Conservation (phyloP, 2,797 vertebrate species). For the Sebastes trivittatus region DNA sequence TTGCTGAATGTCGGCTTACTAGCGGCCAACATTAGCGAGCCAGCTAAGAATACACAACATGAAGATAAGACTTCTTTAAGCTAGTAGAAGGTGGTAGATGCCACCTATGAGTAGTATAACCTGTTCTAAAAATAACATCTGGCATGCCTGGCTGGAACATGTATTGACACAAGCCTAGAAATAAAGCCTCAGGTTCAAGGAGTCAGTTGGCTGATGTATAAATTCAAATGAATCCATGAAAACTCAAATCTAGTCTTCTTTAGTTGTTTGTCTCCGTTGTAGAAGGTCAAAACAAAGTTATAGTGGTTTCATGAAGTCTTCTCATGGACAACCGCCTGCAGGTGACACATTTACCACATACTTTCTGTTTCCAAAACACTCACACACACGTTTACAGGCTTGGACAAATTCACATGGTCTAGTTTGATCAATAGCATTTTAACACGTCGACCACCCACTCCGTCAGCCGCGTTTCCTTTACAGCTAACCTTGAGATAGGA, state of each 20-base stretch:
- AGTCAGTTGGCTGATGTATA: not conserved
- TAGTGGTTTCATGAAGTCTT: not conserved
- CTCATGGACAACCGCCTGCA: not conserved
- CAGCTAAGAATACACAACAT: not conserved
- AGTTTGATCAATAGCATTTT: not conserved
- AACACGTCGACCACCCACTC: not conserved
- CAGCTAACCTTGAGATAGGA: not conserved
- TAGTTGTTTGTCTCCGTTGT: not conserved
- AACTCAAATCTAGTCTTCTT: not conserved
- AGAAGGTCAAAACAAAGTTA: not conserved
- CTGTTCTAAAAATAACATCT: slow-evolving; percentile 8
- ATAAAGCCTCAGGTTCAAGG: not conserved
- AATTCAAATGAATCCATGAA: not conserved
- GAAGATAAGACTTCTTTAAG: not conserved
- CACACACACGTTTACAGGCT: not conserved
- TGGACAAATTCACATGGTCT: not conserved
- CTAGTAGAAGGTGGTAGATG: not conserved
- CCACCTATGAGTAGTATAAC: not conserved
- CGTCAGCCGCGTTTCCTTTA: slow-evolving; percentile 16
- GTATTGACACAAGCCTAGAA: not conserved
- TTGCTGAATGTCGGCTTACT: not conserved
- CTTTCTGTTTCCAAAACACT: slow-evolving; percentile 12
- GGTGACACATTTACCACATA: not conserved
- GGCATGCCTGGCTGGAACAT: not conserved
- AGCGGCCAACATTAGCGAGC: not conserved